Conservation (phyloP, 2,888 invertebrate species). For the Lasioglossum vierecki region DNA sequence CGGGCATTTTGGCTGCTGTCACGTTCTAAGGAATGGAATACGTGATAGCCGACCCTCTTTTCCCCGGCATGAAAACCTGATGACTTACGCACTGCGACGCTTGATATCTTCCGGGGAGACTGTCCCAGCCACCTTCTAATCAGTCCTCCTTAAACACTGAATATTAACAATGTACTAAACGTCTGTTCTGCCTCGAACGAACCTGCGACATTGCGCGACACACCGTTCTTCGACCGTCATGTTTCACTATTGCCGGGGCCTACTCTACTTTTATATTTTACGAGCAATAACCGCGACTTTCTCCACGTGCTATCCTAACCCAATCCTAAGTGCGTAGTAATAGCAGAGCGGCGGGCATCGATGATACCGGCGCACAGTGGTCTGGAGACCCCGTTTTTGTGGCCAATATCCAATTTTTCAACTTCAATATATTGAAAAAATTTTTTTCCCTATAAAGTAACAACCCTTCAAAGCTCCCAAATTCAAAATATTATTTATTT, state of each 20-base stretch:
- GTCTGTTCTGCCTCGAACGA: background rate
- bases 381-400: too few relatives aligned
- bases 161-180: conserved; percentile 13
- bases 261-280: background rate
- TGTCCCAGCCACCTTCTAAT: background rate
- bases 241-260: background rate
- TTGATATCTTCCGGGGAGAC: conserved; percentile 14
- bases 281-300: too few relatives aligned
- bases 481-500: too few relatives aligned
- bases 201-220: background rate
- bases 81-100: conserved; percentile 33
- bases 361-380: too few relatives aligned
- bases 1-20: conserved; percentile 60
- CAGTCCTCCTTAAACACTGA: background rate
- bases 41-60: conserved; percentile 62
- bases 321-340: too few relatives aligned
- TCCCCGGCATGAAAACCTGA: conserved; percentile 33
- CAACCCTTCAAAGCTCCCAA: too few relatives aligned
- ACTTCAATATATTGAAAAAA: too few relatives aligned
- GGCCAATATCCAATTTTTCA: too few relatives aligned
- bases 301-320: too few relatives aligned
- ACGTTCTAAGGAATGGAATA: conserved; percentile 69
- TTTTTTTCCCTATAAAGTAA: too few relatives aligned
- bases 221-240: background rate
- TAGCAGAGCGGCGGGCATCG: too few relatives aligned